These are phyloP conservation scores for Archocentrus centrarchus DNA, from an alignment of 2,113 vertebrate genomes.

Conservation along the genomic window DNA sequence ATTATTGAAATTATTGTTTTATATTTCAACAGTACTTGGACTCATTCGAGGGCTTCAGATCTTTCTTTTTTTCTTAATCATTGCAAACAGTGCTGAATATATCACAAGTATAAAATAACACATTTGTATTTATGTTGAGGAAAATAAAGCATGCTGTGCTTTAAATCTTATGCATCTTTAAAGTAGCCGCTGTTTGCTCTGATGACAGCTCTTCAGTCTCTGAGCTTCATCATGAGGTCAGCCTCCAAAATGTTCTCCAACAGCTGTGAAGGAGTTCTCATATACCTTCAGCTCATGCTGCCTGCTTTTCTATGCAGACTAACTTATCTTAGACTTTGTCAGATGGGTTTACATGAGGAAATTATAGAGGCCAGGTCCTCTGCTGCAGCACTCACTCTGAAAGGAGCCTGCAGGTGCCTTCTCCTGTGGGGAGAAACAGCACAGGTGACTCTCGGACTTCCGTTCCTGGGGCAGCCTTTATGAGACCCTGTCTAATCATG, in stretches of 20 bases:
- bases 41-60: neutral
- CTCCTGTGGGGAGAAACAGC: neutral
- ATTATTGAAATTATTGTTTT: neutral
- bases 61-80: neutral
- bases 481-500: neutral
- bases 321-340: neutral
- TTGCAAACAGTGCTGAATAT: neutral
- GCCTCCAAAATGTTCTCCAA: neutral
- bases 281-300: neutral
- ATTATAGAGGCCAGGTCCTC: neutral
- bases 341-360: rapidly evolving
- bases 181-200: neutral
- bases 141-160: neutral
- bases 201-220: neutral
- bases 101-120: neutral
- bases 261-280: neutral
- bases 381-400: neutral
- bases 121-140: neutral
- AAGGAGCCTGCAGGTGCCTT: neutral
- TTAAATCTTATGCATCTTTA: neutral
- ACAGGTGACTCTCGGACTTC: neutral
- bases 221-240: neutral
- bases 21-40: neutral
- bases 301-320: neutral
- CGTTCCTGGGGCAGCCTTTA: neutral